Evolutionary conservation across 2,113 vertebrate genomes (phyloP), one percentile per base, ranked within the genome.

Genomic region (Ancistrus triradiatus): DNA sequence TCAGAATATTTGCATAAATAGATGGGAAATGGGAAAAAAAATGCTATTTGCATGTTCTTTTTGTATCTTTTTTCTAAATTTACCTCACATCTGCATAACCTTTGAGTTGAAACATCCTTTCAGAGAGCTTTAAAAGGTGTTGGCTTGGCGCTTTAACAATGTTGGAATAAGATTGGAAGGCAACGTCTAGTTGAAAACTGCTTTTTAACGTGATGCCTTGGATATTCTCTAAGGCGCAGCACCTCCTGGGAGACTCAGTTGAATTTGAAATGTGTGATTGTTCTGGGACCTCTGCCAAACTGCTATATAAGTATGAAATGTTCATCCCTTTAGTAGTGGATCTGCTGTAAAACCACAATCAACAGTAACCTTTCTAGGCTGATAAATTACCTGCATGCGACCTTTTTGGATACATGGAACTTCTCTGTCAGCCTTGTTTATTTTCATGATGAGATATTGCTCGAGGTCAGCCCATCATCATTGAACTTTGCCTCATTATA

Each of bases 371-470:
- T 63, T 50, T 73, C 73, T 75, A 58, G 51, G 50, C 46, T 19
- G 78, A 81, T 81, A 19, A 51, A 73, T 72, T 69, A 78, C 69
- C 66, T 40, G 47, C 64, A 64, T 59, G 35, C 37, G 73, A 68
- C 51, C 28, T 72, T 68, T 69, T 69, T 43, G 33, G 56, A 63
- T n/a, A n/a, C n/a, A n/a, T n/a, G n/a, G n/a, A n/a, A n/a, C n/a
- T n/a, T n/a, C n/a, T n/a, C 58, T 55, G 43, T 59, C 69, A 13
- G 24, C 55, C 50, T 55, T 74, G 74, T 78, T 74, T 74, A 33
- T 70, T 72, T 61, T 77, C 71, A 68, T 70, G 76, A 84, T 22
- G 50, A 69, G 74, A 65, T 53, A 52, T 65, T 62, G 71, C 61
- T 13, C 33, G 63, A 57, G 73, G 73, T 73, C 43, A 42, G 48